Percentiles rank a stretch among this genome's conserved stretches.
Conservation (phyloP, 2,888 invertebrate genomes). For the Acrocyrtus sp. region DNA sequence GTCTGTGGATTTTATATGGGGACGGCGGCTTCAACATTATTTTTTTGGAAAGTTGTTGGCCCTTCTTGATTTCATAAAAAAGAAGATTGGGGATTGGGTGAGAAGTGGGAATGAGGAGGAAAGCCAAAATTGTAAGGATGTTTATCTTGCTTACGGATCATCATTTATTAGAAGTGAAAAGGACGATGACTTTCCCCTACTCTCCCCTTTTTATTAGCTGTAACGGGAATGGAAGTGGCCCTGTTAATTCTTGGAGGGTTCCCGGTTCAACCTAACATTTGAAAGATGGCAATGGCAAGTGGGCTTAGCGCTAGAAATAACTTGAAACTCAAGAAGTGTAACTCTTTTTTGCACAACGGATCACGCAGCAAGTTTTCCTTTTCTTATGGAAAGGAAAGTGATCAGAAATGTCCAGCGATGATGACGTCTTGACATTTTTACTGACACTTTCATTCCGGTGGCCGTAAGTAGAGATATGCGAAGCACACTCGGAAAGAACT, state of each 20-base stretch:
- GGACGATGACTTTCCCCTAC: not conserved
- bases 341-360: too few species aligned
- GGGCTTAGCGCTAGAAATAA: not conserved
- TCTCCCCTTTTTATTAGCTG: too few species aligned
- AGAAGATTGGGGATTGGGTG: not conserved
- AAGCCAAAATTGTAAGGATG: not conserved
- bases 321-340: too few species aligned
- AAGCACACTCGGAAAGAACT: too few species aligned
- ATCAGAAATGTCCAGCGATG: conserved; percentile 48
- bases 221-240: too few species aligned
- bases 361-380: too few species aligned
- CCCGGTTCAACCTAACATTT: too few species aligned
- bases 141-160: not conserved
- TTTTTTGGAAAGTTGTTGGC: not conserved
- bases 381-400: conserved; percentile 13
- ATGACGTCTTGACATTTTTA: conserved; percentile 44
- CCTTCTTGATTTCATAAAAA: not conserved
- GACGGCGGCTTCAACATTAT: too few species aligned
- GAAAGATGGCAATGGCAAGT: not conserved
- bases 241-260: too few species aligned
- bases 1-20: not conserved
- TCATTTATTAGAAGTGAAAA: not conserved
- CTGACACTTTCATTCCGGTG: conserved; percentile 45
- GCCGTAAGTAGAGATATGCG: too few species aligned
- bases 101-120: not conserved